Base-by-base conservation (phyloP, 2,888 invertebrate genomes). In the Plemyria rubiginata region DNA sequence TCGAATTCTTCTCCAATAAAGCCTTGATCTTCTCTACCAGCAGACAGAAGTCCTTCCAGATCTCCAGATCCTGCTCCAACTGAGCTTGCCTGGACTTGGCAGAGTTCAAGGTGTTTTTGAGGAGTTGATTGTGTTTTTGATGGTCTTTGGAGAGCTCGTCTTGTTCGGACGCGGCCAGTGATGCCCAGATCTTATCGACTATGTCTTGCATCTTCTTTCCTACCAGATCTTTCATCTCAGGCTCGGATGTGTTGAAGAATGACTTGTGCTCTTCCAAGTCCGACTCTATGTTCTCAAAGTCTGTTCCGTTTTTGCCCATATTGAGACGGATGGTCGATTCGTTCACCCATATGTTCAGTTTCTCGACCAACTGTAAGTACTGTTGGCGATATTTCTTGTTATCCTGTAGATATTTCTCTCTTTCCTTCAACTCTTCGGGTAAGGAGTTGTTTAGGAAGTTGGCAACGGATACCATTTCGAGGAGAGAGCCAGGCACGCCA, bases 161-260 rank as follows among this genome's bases (percentile, higher is more conserved):
- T 74, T 98, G 97, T 76, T 98, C 97, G 16, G 95, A 94, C 7
- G 95, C 94, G 29, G 95, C 95, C 36, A 98, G 86, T 0, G 98
- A 97, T 0, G 97, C 96, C 96, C 97, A 97, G 60, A 98, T 97
- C 77, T 96, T 96, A 75, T 98, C 97, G 0, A 97, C 97, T 1
- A 96, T 95, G 65, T 96, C 96, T 77, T 97, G 96, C 80, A 97
- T 96, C 63, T 95, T 95, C 70, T 96, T 96, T 1, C 96, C 95
- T 5, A 97, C 96, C 69, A 97, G 90, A 77, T 97, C 96, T 63
- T 96, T 95, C 80, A 97, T 96, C 22, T 95, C 94, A 0, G 95
- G 93, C 77, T 97, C 97, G 46, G 96, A 96, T 66, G 95, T 95
- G 50, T 89, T 90, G 83, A 97, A 97, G 94, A 97, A 97, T 43